Evolutionary conservation across 2,113 vertebrate genomes (phyloP), one percentile per base, ranked within the genome.

Genomic region (Solenodon paradoxus): DNA sequence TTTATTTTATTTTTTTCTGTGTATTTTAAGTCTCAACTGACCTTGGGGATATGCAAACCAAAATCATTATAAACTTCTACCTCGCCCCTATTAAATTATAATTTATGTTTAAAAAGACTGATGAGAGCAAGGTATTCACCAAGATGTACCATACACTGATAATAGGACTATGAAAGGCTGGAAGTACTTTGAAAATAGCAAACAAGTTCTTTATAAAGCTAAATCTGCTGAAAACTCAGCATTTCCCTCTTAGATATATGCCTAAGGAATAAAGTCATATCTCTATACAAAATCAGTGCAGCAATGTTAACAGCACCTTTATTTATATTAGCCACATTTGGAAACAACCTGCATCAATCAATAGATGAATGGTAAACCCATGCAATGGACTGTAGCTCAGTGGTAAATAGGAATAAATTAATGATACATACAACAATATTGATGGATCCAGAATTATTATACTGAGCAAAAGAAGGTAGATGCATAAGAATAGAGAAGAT

Each of bases 11-110:
- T 66, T 78, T 66, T 87, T 85, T 78, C 63, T 74, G 51, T 69
- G 40, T 64, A 66, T 83, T 94, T 92, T 92, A 92, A 57, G 82
- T 92, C 47, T 95, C 74, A 92, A 0, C 24, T 89, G 59, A 77
- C 19, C 40, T 78, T 69, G 68, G 57, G 53, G 40, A 82, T 59
- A 59, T 82, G 32, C 61, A 75, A 28, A 59, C 9, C 66, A 3
- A 53, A 74, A 45, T 5, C 15, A 30, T 24, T 12, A 4, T 51
- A 30, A 64, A 22, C 32, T 75, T 55, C 22, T 4, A 38, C n/a
- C 22, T 5, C 16, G 63, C 8, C 69, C 6, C 51, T 35, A 17
- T 20, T 38, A 79, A 20, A 75, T n/a, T n/a, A 71, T 64, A 24
- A 35, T 16, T 88, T 13, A 63, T 57, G 90, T 61, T 42, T 49